Evolutionary conservation across 2,797 vertebrate genomes (phyloP), one percentile per base, ranked within the genome.

Genomic region (Urosaurus nigricauda): DNA sequence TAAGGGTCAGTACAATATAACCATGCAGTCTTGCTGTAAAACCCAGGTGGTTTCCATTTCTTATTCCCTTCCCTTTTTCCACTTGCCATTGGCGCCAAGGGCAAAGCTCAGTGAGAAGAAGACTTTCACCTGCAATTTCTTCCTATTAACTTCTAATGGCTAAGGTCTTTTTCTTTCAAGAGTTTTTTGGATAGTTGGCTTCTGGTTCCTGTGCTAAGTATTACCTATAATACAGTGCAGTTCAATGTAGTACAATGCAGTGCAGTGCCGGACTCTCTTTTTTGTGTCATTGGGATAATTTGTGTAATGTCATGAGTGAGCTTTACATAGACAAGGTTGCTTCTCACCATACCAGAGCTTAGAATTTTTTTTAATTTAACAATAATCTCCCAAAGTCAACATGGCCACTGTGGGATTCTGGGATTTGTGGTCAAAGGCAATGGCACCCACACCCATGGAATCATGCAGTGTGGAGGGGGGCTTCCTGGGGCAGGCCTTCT

Each of bases 21-120:
- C 71, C 19, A 56, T 68, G 35, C 84, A 86, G 75, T 83, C 77
- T 43, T 86, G 84, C 79, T 77, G 17, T 77, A 86, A 83, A 83
- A 35, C 84, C 63, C 84, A 83, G 71, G 60, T 82, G 84, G 60
- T 86, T 82, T 77, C 84, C 63, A 78, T 83, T 89, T 86, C 32
- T 71, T 24, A 16, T 9, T 37, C 16, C 5, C 2, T 8, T 0
- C 43, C 35, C 26, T 4, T 0, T 65, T 78, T 0, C 9, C 3
- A 37, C 1, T 88, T 89, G 81, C 80, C 24, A 11, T 71, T 0
- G 16, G 9, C 77, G 8, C 0, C 84, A 35, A 83, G 88, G 89
- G 74, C 77, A 88, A 58, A 79, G 26, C 29, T 90, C 29, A 53
- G 63, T 74, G 17, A 53, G 43, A 78, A 83, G 85, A 75, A 56